Evolutionary conservation across 2,888 invertebrate species (phyloP), one percentile per base, ranked within the genome.

Genomic region (Cataglyphis altisquamis): DNA sequence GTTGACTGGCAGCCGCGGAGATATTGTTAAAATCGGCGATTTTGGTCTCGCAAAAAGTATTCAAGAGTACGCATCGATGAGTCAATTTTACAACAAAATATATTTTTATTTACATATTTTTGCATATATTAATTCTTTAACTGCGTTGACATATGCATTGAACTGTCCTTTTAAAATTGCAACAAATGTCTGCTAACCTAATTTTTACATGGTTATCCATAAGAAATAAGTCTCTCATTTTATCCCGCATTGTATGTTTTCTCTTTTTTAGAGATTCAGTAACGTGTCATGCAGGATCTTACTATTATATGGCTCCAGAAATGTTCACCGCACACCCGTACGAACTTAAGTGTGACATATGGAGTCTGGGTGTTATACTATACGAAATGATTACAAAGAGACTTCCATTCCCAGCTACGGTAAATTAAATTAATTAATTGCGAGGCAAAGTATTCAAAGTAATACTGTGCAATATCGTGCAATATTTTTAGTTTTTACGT

Each of bases 361-460:
- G 98, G 98, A 97, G 98, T 18, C 95, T 98, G 74, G 98, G 98
- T 0, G 98, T 98, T 93, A 96, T 98, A 84, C 95, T 98, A 6
- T 98, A 97, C 92, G 98, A 98, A 94, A 96, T 98, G 95, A 80
- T 94, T 18, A 91, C 93, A 9, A 92, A 92, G 78, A 86, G 83
- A 62, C 90, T 92, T 77, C 94, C 94, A 3, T 94, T 94, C 70
- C 89, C 92, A n/a, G 92, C 90, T 9, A 74, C 70, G 87, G 93
- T 93, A 90, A 85, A 60, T 84, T 32, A 68, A 57, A 52, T 60
- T 45, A 21, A 21, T 78, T 68, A 57, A 78, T 21, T 15, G 3
- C n/a, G 45, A 62, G 9, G 60, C 1, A 36, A 15, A 15, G 45
- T 63, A 2, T 5, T n/a, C 21, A 45, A 74, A 75, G 8, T 48